Evolutionary conservation across 30 jellyfish, hydroid and myxozoan genomes (phyloP).

Genomic region (Sanderia malayensis): DNA sequence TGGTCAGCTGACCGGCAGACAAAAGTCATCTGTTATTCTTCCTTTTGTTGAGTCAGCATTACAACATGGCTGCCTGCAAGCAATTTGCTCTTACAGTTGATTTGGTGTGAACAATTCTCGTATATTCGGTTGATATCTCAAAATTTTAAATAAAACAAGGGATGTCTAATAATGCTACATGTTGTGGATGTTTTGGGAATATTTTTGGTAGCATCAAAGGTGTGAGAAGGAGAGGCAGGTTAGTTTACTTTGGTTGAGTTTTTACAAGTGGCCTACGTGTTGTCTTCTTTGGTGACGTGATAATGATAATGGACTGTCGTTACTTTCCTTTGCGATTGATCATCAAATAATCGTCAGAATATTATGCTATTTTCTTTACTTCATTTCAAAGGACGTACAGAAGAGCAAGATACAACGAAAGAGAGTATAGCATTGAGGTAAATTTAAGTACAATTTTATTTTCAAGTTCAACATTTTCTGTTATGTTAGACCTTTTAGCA

Average conservation of each 20-base stretch:
- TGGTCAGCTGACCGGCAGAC: no score
- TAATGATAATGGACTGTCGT: background rate
- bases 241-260: no score
- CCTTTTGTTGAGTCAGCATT: no score
- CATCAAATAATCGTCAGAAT: no score
- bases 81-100: no score
- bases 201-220: slow-evolving; percentile 34
- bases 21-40: no score
- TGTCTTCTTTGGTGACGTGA: background rate
- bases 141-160: no score
- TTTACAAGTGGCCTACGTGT: background rate
- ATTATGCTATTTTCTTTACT: background rate
- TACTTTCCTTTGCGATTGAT: no score
- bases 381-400: slow-evolving; percentile 35
- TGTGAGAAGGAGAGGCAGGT: slow-evolving; percentile 56
- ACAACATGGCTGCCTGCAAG: no score
- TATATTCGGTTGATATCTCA: no score
- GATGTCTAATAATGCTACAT: background rate
- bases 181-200: slow-evolving; percentile 54
- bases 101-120: no score
- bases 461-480: background rate
- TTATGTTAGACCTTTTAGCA: background rate
- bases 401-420: slow-evolving; percentile 80
- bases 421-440: slow-evolving; percentile 89
- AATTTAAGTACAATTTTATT: background rate